A percentile compares a stretch with the other conserved stretches of the same genome.
These are phyloP conservation scores for Bombylius discolor DNA, from an alignment of 2,888 invertebrate genomes.

Conservation along the genomic window DNA sequence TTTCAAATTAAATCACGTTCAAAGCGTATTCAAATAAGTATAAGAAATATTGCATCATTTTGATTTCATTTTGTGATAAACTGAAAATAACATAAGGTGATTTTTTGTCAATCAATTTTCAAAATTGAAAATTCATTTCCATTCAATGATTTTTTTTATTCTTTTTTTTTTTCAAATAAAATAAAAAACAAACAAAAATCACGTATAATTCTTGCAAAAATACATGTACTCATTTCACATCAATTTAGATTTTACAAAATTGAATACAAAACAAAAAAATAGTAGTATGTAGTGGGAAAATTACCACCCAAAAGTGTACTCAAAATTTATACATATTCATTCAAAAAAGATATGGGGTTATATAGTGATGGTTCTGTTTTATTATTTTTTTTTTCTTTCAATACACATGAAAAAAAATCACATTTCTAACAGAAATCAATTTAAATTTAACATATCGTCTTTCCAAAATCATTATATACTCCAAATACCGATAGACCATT, in stretches of 20 bases:
- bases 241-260: too few species aligned
- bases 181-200: neutral
- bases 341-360: too few species aligned
- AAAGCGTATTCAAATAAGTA: neutral
- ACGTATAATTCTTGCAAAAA: neutral
- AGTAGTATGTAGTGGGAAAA: too few species aligned
- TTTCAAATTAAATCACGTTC: neutral
- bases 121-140: conserved; percentile 13
- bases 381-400: too few species aligned
- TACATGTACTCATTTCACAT: neutral
- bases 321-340: too few species aligned
- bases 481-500: conserved; percentile 5
- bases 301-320: too few species aligned
- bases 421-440: conserved; percentile 9
- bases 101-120: conserved; percentile 12
- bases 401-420: too few species aligned
- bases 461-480: neutral
- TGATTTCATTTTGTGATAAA: neutral
- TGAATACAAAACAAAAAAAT: too few species aligned
- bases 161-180: neutral
- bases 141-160: conserved; percentile 1
- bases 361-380: too few species aligned
- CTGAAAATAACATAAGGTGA: neutral
- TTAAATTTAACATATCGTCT: conserved; percentile 14
- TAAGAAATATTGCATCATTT: neutral